phyloP scores from a whole-genome alignment of 2,888 invertebrate species.

The Protophormia terraenovae region DNA sequence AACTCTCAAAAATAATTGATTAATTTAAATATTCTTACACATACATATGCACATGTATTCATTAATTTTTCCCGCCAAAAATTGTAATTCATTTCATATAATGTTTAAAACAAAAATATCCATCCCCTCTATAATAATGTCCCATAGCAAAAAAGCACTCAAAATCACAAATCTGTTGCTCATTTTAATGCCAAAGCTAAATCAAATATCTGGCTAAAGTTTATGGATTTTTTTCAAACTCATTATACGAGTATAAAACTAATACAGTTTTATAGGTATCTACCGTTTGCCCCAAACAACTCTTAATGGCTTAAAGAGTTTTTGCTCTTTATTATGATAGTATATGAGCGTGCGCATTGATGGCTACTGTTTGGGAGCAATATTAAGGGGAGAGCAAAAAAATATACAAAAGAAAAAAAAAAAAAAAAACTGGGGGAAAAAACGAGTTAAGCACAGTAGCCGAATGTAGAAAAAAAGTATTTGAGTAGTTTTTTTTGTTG shows the following conservation, averaged over 20 bases:
- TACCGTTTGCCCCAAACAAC: not conserved
- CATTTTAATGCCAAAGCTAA: constrained; percentile 44
- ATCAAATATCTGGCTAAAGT: constrained; percentile 27
- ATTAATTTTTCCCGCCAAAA: constrained; percentile 35
- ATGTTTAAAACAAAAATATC: not conserved
- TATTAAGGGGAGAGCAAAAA: constrained; percentile 21
- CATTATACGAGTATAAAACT: not conserved
- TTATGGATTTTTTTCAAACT: not conserved
- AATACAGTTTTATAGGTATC: not conserved
- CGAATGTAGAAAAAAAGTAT: constrained; percentile 27
- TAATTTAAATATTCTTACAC: not conserved
- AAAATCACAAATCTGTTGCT: constrained; percentile 61
- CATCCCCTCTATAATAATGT: not conserved
- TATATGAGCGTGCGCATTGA: constrained; percentile 57
- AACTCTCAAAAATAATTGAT: not conserved
- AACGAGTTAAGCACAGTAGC: constrained; percentile 40
- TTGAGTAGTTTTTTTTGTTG: constrained; percentile 48
- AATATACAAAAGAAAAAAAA: not conserved
- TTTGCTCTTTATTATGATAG: constrained; percentile 31
- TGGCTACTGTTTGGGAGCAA: constrained; percentile 48
- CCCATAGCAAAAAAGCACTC: constrained; percentile 3
- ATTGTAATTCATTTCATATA: not conserved
- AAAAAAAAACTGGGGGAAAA: constrained; percentile 37
- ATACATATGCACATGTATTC: not conserved
- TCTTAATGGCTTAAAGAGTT: constrained; percentile 43